phyloP scores from a whole-genome alignment of 2,797 vertebrate genomes.

The Megaceryle alcyon region DNA sequence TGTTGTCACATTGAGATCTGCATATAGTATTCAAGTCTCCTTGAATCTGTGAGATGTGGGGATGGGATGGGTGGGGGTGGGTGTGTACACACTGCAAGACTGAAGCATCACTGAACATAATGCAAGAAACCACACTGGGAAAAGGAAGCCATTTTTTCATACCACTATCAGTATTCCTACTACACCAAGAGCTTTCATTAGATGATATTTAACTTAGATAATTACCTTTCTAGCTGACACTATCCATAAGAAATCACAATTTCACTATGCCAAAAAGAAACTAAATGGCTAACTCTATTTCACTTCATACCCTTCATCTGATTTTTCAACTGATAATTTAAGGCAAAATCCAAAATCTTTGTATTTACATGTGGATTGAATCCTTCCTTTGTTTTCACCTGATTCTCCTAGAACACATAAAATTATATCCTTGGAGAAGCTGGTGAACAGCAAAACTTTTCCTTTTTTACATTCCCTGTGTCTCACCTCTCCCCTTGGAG shows the following conservation, averaged over 20 bases:
- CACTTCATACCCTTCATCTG: not conserved
- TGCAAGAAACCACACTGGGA: not conserved
- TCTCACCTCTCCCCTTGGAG: not conserved
- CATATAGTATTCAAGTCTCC: not conserved
- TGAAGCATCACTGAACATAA: not conserved
- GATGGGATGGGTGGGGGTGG: not conserved
- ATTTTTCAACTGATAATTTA: not conserved
- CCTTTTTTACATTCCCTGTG: not conserved
- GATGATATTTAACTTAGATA: slow-evolving; percentile 7
- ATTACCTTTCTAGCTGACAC: slow-evolving; percentile 18
- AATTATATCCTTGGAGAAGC: not conserved
- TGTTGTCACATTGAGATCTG: not conserved
- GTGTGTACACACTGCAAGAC: not conserved
- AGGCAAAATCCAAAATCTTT: not conserved
- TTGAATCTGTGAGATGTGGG: not conserved
- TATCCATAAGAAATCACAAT: slow-evolving; percentile 15
- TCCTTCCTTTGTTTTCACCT: not conserved
- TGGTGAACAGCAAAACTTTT: not conserved
- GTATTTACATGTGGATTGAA: not conserved
- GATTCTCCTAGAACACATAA: not conserved
- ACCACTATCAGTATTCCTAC: not conserved
- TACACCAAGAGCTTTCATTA: not conserved
- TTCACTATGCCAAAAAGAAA: slow-evolving; percentile 8
- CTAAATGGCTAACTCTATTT: slow-evolving; percentile 2
- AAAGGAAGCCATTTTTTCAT: not conserved